Conservation (phyloP, 2,113 vertebrate genomes). For the Oxyura jamaicensis region DNA sequence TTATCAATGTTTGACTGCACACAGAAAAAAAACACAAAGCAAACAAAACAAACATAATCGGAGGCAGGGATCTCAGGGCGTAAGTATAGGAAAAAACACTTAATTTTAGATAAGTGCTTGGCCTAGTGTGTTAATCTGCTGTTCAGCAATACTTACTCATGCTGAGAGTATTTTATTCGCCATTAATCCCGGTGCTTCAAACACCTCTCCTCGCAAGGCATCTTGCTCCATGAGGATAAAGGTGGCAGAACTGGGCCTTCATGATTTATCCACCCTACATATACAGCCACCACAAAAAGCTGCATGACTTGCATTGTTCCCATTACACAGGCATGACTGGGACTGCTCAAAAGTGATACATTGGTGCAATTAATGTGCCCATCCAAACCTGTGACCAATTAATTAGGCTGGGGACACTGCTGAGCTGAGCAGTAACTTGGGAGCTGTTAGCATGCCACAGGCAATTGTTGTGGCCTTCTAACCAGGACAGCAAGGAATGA, state of each 20-base stretch:
- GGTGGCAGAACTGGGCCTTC: conserved; percentile 22
- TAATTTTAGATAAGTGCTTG: conserved; percentile 3
- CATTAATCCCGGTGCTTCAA: rapidly evolving
- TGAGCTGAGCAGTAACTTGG: not conserved
- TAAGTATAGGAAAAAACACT: not conserved
- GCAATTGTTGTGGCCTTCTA: conserved; percentile 1
- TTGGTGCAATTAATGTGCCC: conserved; percentile 29
- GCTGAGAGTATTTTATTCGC: not conserved
- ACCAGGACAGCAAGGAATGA: not conserved
- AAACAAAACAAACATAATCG: not conserved
- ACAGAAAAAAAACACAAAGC: not conserved
- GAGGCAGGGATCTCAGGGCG: not conserved
- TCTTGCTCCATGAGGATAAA: rapidly evolving
- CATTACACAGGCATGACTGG: not conserved
- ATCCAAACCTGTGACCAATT: conserved; percentile 22
- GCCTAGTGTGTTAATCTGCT: not conserved
- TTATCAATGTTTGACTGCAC: conserved; percentile 8
- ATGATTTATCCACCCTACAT: conserved; percentile 8
- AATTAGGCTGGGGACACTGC: not conserved
- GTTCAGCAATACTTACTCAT: not conserved
- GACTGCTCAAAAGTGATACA: conserved; percentile 34
- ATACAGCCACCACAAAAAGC: not conserved
- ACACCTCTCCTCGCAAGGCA: not conserved
- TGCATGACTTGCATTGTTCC: not conserved
- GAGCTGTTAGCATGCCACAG: not conserved